A percentile compares a stretch with the other conserved stretches of the same genome.
Conservation (phyloP, 2,797 vertebrate species). For the Pteronotus mesoamericanus region DNA sequence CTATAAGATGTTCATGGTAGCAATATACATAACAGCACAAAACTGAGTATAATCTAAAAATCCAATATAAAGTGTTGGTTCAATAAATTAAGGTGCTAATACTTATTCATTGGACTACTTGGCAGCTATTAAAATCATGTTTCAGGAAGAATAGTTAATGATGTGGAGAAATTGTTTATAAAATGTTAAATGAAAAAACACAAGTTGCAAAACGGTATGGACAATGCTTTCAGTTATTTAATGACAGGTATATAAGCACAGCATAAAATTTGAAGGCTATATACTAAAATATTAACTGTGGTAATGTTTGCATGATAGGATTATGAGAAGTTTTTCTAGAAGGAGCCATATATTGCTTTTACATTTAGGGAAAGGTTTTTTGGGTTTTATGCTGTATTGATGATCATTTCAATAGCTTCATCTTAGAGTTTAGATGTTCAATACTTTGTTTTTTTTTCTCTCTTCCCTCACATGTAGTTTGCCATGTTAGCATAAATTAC, state of each 20-base stretch:
- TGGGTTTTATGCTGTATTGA: background rate
- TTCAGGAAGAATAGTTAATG: background rate
- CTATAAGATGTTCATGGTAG: background rate
- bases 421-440: background rate
- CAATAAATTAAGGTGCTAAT: background rate
- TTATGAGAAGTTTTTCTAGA: constrained; percentile 20
- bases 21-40: background rate
- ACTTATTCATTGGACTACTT: background rate
- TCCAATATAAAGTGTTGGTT: background rate
- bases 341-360: background rate
- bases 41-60: background rate
- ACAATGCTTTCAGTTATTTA: background rate
- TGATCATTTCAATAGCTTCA: background rate
- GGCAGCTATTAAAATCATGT: constrained; percentile 6
- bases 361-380: background rate
- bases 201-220: background rate
- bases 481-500: background rate
- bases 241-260: background rate
- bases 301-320: background rate
- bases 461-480: background rate
- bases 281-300: background rate
- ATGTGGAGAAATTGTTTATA: background rate
- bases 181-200: background rate
- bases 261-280: background rate
- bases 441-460: background rate